Conservation (phyloP, 2,888 invertebrate genomes). For the Diloba caeruleocephala region DNA sequence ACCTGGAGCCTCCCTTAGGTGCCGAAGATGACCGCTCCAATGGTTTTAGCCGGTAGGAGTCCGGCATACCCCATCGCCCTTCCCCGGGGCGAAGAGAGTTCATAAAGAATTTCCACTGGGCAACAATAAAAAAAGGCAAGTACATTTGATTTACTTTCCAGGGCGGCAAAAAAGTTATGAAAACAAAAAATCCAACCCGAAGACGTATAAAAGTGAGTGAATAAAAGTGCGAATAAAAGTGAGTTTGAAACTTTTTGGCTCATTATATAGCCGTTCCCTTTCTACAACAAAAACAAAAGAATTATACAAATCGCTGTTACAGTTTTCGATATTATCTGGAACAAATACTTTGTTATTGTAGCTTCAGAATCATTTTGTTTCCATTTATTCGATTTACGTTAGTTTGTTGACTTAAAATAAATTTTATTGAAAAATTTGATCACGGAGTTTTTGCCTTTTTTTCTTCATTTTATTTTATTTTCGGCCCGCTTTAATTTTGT, state of each 20-base stretch:
- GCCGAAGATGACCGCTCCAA: too few species aligned
- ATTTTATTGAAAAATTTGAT: too few species aligned
- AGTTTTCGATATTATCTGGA: constrained; percentile 29
- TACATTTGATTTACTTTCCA: constrained; percentile 14
- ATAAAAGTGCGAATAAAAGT: constrained; percentile 28
- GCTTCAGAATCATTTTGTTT: constrained; percentile 5
- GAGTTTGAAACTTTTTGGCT: constrained; percentile 35
- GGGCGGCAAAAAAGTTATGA: constrained; percentile 24
- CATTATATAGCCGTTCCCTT: constrained; percentile 43
- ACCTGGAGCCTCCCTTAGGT: too few species aligned
- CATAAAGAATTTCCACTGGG: too few species aligned
- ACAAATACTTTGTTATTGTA: constrained; percentile 16
- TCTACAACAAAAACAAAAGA: constrained; percentile 25
- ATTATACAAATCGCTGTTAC: constrained; percentile 45
- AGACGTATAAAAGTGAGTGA: constrained; percentile 19
- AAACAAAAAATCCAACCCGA: constrained; percentile 29
- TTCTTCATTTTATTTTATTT: too few species aligned
- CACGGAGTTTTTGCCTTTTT: too few species aligned
- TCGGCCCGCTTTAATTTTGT: too few species aligned
- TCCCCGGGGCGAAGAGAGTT: too few species aligned
- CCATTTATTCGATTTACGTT: constrained; percentile 6
- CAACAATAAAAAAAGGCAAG: constrained; percentile 4
- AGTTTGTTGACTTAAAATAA: constrained; percentile 9
- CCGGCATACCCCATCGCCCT: too few species aligned
- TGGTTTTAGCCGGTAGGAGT: too few species aligned